Conservation (phyloP, 2,113 vertebrate genomes). For the Ammospiza nelsoni region DNA sequence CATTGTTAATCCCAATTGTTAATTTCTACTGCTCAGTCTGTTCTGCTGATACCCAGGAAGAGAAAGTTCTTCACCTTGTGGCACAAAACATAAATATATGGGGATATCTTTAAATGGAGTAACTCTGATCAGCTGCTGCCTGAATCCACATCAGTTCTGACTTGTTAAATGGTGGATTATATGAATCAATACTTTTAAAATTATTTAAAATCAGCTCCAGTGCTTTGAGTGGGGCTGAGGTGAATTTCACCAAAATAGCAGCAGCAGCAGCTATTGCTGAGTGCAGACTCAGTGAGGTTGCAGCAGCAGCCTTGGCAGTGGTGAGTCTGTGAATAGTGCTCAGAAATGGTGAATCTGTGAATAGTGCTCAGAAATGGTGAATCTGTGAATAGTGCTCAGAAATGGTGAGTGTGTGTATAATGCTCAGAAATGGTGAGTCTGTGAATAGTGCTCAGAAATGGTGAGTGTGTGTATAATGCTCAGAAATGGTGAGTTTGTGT, state of each 20-base stretch:
- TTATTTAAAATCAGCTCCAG: not conserved
- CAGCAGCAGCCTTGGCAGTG: not conserved
- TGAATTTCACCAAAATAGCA: not conserved
- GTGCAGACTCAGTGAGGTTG: rapidly evolving
- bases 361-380: too few species aligned
- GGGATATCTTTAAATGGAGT: not conserved
- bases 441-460: too few species aligned
- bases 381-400: too few species aligned
- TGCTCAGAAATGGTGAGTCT: rapidly evolving
- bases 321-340: rapidly evolving
- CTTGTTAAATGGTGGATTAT: rapidly evolving
- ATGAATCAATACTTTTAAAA: not conserved
- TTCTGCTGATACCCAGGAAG: not conserved
- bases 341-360: too few species aligned
- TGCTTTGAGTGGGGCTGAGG: not conserved
- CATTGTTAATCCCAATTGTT: not conserved
- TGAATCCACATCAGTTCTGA: rapidly evolving
- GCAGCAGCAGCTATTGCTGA: not conserved
- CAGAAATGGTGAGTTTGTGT: too few species aligned
- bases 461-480: too few species aligned
- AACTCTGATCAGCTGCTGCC: not conserved
- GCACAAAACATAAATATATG: not conserved
- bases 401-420: too few species aligned
- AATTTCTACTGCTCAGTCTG: not conserved
- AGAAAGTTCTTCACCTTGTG: not conserved